A percentile compares a stretch with the other conserved stretches of the same genome.
These are phyloP conservation scores for Herpailurus yagouaroundi DNA, from an alignment of 2,113 vertebrate species.

Conservation along the genomic window DNA sequence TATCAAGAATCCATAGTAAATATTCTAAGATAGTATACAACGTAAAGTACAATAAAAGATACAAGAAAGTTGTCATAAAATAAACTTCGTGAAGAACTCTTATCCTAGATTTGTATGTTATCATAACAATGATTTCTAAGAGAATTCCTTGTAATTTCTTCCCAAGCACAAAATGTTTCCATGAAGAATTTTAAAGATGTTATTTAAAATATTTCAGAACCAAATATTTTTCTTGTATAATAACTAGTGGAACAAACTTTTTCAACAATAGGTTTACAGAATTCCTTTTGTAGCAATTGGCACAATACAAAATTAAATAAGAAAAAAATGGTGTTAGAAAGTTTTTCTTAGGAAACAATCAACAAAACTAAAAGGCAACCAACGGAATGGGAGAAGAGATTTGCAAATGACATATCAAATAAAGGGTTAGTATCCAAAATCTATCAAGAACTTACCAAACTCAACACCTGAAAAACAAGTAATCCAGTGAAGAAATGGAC, in stretches of 20 bases:
- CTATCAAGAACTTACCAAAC: no score
- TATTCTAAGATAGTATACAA: slow-evolving; percentile 18
- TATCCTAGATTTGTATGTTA: background rate
- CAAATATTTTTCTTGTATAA: background rate
- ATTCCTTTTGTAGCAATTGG: background rate
- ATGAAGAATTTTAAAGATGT: background rate
- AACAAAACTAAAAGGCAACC: no score
- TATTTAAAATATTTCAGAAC: slow-evolving; percentile 45
- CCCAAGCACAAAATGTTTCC: slow-evolving; percentile 9
- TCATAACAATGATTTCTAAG: background rate
- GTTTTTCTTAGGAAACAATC: background rate
- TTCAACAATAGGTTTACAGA: background rate
- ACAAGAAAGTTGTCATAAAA: background rate
- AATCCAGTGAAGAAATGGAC: no score
- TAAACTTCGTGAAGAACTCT: background rate
- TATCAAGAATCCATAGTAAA: slow-evolving; percentile 20
- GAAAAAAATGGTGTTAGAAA: background rate
- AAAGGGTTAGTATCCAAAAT: no score
- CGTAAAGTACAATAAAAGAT: background rate
- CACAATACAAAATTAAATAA: slow-evolving; percentile 1
- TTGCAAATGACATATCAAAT: no score
- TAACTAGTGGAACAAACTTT: background rate
- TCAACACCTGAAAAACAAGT: no score
- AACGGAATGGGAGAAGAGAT: no score
- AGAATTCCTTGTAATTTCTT: slow-evolving; percentile 32